phyloP scores from a whole-genome alignment of 2,797 vertebrate species.

The Fratercula arctica region DNA sequence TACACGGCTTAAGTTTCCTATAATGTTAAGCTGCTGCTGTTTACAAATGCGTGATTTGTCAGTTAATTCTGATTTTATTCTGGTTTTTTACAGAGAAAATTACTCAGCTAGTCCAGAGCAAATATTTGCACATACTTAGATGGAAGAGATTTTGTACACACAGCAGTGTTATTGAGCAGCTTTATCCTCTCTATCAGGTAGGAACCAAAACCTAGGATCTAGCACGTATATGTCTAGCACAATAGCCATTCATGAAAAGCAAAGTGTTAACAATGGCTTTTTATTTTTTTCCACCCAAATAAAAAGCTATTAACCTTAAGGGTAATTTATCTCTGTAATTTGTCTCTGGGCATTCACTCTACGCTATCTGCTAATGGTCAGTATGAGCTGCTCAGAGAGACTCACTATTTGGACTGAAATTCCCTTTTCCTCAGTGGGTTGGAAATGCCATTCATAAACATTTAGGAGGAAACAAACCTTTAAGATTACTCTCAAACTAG shows the following conservation, averaged over 20 bases:
- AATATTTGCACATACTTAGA: slow-evolving; percentile 81
- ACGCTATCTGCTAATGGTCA: not conserved
- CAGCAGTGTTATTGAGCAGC: slow-evolving; percentile 71
- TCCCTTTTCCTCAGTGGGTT: not conserved
- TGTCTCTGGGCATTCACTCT: not conserved
- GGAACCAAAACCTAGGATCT: not conserved
- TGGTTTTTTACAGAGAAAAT: slow-evolving; percentile 81
- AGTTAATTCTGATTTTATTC: slow-evolving; percentile 43
- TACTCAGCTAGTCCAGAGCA: slow-evolving; percentile 78
- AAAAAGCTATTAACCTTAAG: not conserved
- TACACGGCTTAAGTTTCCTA: not conserved
- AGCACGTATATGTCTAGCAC: not conserved
- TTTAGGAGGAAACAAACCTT: not conserved
- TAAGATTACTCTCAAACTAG: not conserved
- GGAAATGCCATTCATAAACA: not conserved
- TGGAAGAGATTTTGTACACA: slow-evolving; percentile 83
- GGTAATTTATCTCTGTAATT: not conserved
- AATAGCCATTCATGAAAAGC: not conserved
- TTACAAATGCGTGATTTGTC: not conserved
- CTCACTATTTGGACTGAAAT: not conserved
- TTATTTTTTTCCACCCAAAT: not conserved
- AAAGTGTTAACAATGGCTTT: not conserved
- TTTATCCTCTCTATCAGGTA: slow-evolving; percentile 80
- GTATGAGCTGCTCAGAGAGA: not conserved
- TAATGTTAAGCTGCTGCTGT: not conserved